Percentiles rank a stretch among this genome's conserved stretches.
These are phyloP conservation scores for Myiagra hebetior DNA, from an alignment of 2,113 vertebrate genomes.

Conservation along the genomic window DNA sequence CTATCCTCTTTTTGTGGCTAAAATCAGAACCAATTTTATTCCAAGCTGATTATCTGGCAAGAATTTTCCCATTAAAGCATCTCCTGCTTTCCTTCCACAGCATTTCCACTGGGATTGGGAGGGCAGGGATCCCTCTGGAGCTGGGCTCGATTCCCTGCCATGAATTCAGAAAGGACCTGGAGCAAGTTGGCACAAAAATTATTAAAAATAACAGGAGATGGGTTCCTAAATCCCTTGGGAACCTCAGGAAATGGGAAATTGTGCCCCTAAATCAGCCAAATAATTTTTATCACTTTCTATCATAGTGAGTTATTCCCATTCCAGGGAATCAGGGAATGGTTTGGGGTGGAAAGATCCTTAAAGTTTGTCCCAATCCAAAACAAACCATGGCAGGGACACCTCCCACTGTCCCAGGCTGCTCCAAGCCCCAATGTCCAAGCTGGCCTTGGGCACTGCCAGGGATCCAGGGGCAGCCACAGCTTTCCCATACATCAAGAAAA, in stretches of 20 bases:
- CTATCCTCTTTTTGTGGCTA: not conserved
- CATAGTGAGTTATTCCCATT: not conserved
- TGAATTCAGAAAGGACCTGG: not conserved
- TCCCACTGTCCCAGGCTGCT: not conserved
- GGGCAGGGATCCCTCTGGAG: not conserved
- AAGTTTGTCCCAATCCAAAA: too few relatives aligned
- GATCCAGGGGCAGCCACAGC: not conserved
- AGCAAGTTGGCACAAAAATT: not conserved
- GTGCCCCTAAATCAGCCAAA: not conserved
- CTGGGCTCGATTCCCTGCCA: fast-evolving
- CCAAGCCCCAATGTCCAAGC: not conserved
- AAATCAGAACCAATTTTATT: not conserved
- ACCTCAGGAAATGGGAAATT: not conserved
- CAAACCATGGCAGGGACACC: not conserved
- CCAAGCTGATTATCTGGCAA: not conserved
- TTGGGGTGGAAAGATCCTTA: not conserved
- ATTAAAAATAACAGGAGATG: not conserved
- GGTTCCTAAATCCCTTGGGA: not conserved
- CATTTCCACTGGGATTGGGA: fast-evolving
- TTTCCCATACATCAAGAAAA: not conserved
- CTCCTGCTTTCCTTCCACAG: not conserved
- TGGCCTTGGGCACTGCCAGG: not conserved
- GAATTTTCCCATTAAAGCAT: not conserved
- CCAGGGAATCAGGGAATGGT: too few relatives aligned
- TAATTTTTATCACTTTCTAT: not conserved